Conservation (phyloP, 1,140 invertebrate genomes). For the Thalassaphorura encarpata region DNA sequence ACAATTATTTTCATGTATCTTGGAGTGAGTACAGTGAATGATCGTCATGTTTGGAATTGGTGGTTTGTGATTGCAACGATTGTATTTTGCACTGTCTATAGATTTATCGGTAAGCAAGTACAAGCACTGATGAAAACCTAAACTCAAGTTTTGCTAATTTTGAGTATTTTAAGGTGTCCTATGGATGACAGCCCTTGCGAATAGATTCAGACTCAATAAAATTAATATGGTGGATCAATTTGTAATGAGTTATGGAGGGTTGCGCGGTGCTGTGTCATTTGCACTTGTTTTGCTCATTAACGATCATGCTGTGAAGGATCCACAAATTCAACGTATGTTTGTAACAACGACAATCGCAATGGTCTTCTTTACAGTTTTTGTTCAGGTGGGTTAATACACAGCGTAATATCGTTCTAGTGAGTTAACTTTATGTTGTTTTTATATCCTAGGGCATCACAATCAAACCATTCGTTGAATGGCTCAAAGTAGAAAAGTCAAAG, state of each 20-base stretch:
- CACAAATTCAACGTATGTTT: slow-evolving; percentile 73
- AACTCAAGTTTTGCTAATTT: not conserved
- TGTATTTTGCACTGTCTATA: slow-evolving; percentile 84
- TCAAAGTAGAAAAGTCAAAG: slow-evolving; percentile 86
- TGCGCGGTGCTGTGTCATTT: slow-evolving; percentile 95
- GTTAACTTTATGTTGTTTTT: too few relatives aligned
- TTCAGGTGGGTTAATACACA: slow-evolving; percentile 62
- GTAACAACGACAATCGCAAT: slow-evolving; percentile 96
- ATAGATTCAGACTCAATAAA: slow-evolving; percentile 82
- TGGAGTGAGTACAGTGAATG: slow-evolving; percentile 90
- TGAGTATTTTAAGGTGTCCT: slow-evolving; percentile 62
- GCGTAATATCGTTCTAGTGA: too few relatives aligned
- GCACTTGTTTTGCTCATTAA: slow-evolving; percentile 87
- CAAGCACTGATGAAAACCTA: not conserved
- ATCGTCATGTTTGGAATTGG: slow-evolving; percentile 88
- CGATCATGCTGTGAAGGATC: slow-evolving; percentile 53
- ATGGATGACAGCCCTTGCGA: slow-evolving; percentile 76
- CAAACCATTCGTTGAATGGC: slow-evolving; percentile 86
- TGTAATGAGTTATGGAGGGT: slow-evolving; percentile 94
- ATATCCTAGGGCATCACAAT: slow-evolving; percentile 98
- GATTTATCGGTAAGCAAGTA: slow-evolving; percentile 65
- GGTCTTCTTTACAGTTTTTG: slow-evolving; percentile 97
- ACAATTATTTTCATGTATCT: slow-evolving; percentile 99
- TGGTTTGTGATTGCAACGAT: slow-evolving; percentile 89
- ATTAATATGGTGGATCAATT: slow-evolving; percentile 92